Evolutionary conservation across 2,113 vertebrate species (phyloP), one percentile per base, ranked within the genome.

Genomic region (Paedocypris sp.): DNA sequence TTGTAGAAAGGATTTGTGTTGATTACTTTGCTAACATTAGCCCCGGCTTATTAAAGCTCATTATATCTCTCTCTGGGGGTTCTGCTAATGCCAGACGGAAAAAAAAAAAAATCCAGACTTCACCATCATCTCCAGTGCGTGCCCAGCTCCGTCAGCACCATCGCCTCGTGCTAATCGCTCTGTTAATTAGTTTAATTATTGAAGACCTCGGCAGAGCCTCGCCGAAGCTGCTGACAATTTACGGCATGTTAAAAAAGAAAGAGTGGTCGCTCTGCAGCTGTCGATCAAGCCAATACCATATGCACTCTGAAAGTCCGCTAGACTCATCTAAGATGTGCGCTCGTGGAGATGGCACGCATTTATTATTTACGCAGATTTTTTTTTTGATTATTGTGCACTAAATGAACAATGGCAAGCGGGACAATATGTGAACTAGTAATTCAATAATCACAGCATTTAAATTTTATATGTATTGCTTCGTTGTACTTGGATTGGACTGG

Each of bases 131-230:
- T 35, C 15, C 32, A 12, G 15, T 52, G 39, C 15, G n/a, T n/a
- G n/a, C 42, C 15, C 19, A 46, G 19, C 66, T 42, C 31, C 23
- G 49, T 64, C 60, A 70, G 71, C 64, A 67, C 61, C 33, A 62
- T 36, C 23, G 25, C 46, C 54, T 64, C 3, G 19, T 31, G 8
- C 60, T 73, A 64, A 70, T 73, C 35, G 45, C 56, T 46, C 25
- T 61, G 64, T 58, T 67, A 70, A 70, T 73, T 73, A 67, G 60
- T 39, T 64, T 67, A 49, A 67, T 67, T 67, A 65, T 64, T 46
- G 57, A 16, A 61, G 33, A 26, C 25, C 25, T 63, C 64, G 16
- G 50, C 60, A 57, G 43, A n/a, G 33, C 36, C 26, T 59, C 43
- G 19, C 19, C 32, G 31, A 52, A 50, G 53, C 62, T 68, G 70